Conservation (phyloP, 2,797 vertebrate species). For the Onychomys torridus region DNA sequence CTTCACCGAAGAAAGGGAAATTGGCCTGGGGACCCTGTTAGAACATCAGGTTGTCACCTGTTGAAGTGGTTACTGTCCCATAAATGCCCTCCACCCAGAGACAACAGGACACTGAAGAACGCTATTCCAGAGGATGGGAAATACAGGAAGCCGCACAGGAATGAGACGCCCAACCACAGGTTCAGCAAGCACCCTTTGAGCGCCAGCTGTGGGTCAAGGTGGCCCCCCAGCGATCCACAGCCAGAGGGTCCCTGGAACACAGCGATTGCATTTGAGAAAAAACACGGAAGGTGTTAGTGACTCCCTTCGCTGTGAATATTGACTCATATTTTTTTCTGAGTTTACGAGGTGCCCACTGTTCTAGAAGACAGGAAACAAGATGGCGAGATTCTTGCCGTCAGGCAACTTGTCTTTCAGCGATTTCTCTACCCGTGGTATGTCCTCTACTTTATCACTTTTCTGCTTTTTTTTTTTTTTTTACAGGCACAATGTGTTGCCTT, state of each 20-base stretch:
- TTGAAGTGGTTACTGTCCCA: neutral
- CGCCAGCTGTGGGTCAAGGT: neutral
- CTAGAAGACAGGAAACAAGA: neutral
- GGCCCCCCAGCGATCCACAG: neutral
- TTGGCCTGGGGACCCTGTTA: neutral
- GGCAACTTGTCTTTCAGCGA: neutral
- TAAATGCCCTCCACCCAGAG: neutral
- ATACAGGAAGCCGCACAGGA: neutral
- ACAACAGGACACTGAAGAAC: neutral
- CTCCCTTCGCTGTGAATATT: neutral
- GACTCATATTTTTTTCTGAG: neutral
- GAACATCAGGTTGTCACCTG: neutral
- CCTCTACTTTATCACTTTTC: neutral
- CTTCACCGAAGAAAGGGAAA: constrained; percentile 27
- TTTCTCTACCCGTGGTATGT: neutral
- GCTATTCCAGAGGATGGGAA: neutral
- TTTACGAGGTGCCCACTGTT: neutral
- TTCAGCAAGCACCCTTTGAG: neutral
- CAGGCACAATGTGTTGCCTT: neutral
- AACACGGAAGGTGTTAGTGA: neutral
- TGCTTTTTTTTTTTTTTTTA: neutral
- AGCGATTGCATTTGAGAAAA: neutral
- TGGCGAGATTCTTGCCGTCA: neutral
- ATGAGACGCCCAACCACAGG: neutral
- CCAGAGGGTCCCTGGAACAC: too few relatives aligned